These are phyloP conservation scores for Marisa cornuarietis DNA, from an alignment of 1,140 invertebrate species.

Conservation along the genomic window DNA sequence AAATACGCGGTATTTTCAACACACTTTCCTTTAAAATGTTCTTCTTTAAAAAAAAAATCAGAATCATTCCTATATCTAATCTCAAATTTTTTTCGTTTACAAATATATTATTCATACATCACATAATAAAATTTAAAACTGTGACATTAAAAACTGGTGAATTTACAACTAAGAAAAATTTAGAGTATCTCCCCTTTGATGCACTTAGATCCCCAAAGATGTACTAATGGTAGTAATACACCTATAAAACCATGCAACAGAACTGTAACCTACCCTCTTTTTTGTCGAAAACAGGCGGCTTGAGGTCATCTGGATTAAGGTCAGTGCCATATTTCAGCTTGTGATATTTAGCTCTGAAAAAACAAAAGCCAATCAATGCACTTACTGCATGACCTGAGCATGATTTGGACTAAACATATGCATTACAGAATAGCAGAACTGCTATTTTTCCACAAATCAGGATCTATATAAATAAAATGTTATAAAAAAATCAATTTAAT, in stretches of 20 bases:
- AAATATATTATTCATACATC: no score
- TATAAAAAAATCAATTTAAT: neutral
- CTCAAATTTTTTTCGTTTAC: no score
- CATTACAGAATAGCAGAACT: neutral
- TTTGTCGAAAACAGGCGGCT: conserved; percentile 76
- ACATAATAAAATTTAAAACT: no score
- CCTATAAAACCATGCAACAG: neutral
- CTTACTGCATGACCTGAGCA: neutral
- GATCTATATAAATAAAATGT: neutral
- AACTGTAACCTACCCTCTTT: conserved; percentile 42
- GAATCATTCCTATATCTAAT: no score
- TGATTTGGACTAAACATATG: neutral
- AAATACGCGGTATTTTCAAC: no score
- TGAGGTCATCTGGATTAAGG: conserved; percentile 84
- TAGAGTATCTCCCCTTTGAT: no score
- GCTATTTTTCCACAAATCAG: neutral
- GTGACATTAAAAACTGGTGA: no score
- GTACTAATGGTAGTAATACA: no score
- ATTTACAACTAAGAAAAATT: no score
- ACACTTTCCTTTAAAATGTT: no score
- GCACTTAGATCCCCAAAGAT: no score
- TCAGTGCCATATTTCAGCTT: conserved; percentile 97
- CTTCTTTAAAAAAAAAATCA: no score
- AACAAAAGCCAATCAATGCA: conserved; percentile 21
- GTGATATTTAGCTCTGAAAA: conserved; percentile 86